These are phyloP conservation scores for Tupaia chinensis DNA, from an alignment of 2,113 vertebrate species.

Conservation along the genomic window DNA sequence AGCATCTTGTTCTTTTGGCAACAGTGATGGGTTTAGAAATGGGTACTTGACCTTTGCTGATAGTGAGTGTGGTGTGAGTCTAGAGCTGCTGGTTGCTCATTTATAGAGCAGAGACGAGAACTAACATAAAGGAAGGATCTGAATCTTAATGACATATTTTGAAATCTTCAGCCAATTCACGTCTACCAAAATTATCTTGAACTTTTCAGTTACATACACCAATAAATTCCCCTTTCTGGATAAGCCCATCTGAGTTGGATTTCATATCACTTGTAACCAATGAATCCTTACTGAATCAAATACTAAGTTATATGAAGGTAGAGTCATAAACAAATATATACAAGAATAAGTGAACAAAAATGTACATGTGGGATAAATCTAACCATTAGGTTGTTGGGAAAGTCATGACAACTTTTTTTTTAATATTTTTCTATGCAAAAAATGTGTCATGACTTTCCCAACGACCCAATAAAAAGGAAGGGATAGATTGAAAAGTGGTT, in stretches of 20 bases:
- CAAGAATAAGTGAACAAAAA: conserved; percentile 29
- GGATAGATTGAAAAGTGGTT: neutral
- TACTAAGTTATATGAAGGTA: neutral
- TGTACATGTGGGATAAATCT: neutral
- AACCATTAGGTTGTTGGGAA: neutral
- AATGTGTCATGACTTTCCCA: too few species aligned
- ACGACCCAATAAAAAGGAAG: neutral
- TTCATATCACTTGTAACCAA: conserved; percentile 27
- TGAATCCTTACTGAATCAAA: conserved; percentile 41
- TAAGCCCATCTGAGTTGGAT: conserved; percentile 42
- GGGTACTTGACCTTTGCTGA: neutral
- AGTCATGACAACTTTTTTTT: too few species aligned
- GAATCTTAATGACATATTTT: conserved; percentile 37
- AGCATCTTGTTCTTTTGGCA: conserved; percentile 30
- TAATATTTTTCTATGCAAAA: too few species aligned
- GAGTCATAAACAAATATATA: neutral
- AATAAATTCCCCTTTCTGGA: conserved; percentile 31
- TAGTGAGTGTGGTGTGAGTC: neutral
- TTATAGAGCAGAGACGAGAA: neutral
- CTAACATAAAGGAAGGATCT: neutral
- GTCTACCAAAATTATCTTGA: conserved; percentile 28
- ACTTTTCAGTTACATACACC: neutral
- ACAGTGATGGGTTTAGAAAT: conserved; percentile 38
- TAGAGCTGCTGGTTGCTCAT: neutral
- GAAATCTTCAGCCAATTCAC: conserved; percentile 12